Evolutionary conservation across 1,140 invertebrate species (phyloP).

Genomic region (Ostrea denselamellosa): DNA sequence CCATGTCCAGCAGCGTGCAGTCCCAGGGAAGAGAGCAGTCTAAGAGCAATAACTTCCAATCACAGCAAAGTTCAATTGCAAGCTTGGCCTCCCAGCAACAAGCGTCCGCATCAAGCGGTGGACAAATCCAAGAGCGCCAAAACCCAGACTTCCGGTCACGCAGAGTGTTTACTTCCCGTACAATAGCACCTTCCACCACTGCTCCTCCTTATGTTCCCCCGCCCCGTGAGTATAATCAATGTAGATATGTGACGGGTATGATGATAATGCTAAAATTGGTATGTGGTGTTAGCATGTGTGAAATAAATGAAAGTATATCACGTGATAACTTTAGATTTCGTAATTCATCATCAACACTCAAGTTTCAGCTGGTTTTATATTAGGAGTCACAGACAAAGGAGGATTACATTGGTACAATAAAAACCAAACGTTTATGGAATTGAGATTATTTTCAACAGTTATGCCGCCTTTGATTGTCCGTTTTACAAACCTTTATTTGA

Average conservation of each 20-base stretch:
- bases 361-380: too few relatives aligned
- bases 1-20: not conserved
- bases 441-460: too few relatives aligned
- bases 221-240: not conserved
- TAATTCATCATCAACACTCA: too few relatives aligned
- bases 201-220: not conserved
- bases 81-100: not conserved
- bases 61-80: not conserved
- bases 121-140: not conserved
- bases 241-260: not conserved
- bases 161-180: conserved; percentile 15
- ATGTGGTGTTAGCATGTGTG: not conserved
- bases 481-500: too few relatives aligned
- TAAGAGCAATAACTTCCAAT: not conserved
- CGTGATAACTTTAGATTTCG: too few relatives aligned
- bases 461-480: too few relatives aligned
- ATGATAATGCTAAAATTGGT: not conserved
- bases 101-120: not conserved
- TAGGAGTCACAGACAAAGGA: too few relatives aligned
- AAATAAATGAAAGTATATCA: too few relatives aligned
- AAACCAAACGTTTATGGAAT: too few relatives aligned
- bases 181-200: not conserved
- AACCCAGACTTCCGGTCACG: not conserved
- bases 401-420: too few relatives aligned
- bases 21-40: not conserved